phyloP scores from a whole-genome alignment of 2,888 invertebrate species.

The Lithosia quadra region DNA sequence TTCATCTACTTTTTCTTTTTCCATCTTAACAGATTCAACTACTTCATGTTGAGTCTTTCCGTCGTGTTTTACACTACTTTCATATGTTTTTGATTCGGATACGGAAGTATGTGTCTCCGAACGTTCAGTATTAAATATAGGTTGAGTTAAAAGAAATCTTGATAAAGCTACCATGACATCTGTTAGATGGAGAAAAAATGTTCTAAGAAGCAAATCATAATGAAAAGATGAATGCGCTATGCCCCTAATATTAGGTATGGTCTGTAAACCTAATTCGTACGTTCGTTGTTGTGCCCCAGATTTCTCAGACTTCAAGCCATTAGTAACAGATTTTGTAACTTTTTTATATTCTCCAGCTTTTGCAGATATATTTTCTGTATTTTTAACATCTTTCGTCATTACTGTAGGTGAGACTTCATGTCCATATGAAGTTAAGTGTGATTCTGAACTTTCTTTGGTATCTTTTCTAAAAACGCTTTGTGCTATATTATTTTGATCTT shows the following conservation, averaged over 20 bases:
- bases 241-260: slow-evolving; percentile 75
- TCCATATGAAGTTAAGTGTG: slow-evolving; percentile 49
- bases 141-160: slow-evolving; percentile 71
- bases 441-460: slow-evolving; percentile 34
- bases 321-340: slow-evolving; percentile 22
- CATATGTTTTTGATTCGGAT: slow-evolving; percentile 20
- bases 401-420: slow-evolving; percentile 31
- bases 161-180: slow-evolving; percentile 82
- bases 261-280: slow-evolving; percentile 72
- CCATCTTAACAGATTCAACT: slow-evolving; percentile 15
- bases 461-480: slow-evolving; percentile 27
- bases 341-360: slow-evolving; percentile 27
- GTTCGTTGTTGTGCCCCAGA: slow-evolving; percentile 64
- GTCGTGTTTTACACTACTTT: slow-evolving; percentile 18
- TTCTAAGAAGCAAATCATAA: slow-evolving; percentile 74
- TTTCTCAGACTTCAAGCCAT: slow-evolving; percentile 23
- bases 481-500: slow-evolving; percentile 19
- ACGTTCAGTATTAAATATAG: slow-evolving; percentile 49
- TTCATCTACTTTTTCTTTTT: slow-evolving; percentile 26
- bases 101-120: slow-evolving; percentile 10
- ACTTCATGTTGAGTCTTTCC: slow-evolving; percentile 28
- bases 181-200: slow-evolving; percentile 80
- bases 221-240: slow-evolving; percentile 68
- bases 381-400: slow-evolving; percentile 17
- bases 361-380: slow-evolving; percentile 45